These are phyloP conservation scores for Rhaphigaster nebulosa DNA, from an alignment of 2,888 invertebrate genomes.

Conservation along the genomic window DNA sequence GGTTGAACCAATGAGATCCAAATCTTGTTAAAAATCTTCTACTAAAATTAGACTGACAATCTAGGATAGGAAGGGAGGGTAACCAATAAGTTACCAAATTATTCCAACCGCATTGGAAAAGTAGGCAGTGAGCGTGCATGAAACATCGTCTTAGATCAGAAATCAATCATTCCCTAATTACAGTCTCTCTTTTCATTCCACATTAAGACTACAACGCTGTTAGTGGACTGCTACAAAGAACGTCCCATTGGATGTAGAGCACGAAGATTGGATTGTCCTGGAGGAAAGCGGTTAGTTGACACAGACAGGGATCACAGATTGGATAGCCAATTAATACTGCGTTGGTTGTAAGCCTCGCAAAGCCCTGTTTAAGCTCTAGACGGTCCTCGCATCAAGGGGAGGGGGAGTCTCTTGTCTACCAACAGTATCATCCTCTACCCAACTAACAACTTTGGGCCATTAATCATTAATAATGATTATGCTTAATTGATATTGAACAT, in stretches of 20 bases:
- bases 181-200: background rate
- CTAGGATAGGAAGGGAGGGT: too few relatives aligned
- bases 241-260: background rate
- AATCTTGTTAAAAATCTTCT: too few relatives aligned
- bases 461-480: background rate
- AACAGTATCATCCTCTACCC: background rate
- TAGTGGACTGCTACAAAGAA: background rate
- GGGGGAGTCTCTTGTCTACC: background rate
- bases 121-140: too few relatives aligned
- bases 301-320: conserved; percentile 26
- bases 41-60: too few relatives aligned
- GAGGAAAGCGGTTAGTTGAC: background rate
- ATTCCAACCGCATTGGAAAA: too few relatives aligned
- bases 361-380: background rate
- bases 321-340: conserved; percentile 31
- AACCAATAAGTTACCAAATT: too few relatives aligned
- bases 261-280: conserved; percentile 2
- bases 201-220: background rate
- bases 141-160: too few relatives aligned
- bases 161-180: background rate
- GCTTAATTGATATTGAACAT: background rate
- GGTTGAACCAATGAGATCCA: too few relatives aligned
- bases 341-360: background rate
- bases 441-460: background rate
- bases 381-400: background rate